These are phyloP conservation scores for Temnothorax ravouxi DNA, from an alignment of 2,888 invertebrate species.

Conservation along the genomic window DNA sequence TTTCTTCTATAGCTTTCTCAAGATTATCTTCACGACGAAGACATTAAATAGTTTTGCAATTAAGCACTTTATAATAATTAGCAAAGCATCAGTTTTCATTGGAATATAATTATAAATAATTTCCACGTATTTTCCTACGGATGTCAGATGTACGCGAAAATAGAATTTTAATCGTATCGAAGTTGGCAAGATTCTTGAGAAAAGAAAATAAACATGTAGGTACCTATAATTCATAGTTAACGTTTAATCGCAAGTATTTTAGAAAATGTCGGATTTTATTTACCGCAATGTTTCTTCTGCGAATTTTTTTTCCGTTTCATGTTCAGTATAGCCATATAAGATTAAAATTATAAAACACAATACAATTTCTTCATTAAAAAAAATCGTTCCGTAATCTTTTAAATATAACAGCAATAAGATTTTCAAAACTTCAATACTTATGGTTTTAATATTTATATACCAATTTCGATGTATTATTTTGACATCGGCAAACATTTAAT, in stretches of 20 bases:
- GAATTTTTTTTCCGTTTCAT: not conserved
- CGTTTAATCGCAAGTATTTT: constrained; percentile 33
- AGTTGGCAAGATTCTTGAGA: constrained; percentile 54
- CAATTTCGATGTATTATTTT: not conserved
- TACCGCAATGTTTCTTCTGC: not conserved
- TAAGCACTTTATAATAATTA: not conserved
- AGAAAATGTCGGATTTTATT: constrained; percentile 38
- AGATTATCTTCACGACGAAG: constrained; percentile 6
- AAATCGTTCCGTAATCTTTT: not conserved
- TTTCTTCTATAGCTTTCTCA: not conserved
- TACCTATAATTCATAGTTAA: not conserved
- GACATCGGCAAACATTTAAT: not conserved
- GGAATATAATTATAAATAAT: not conserved
- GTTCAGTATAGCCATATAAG: constrained; percentile 1
- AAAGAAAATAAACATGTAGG: not conserved
- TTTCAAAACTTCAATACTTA: not conserved
- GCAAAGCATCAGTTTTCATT: not conserved
- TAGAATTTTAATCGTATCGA: constrained; percentile 15
- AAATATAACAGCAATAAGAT: not conserved
- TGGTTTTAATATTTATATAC: not conserved
- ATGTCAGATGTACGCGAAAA: not conserved
- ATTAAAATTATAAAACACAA: not conserved
- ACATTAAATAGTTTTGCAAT: constrained; percentile 2
- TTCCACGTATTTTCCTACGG: not conserved
- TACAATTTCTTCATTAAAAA: not conserved